Evolutionary conservation across 2,113 vertebrate genomes (phyloP), one percentile per base, ranked within the genome.

Genomic region (Lontra canadensis): DNA sequence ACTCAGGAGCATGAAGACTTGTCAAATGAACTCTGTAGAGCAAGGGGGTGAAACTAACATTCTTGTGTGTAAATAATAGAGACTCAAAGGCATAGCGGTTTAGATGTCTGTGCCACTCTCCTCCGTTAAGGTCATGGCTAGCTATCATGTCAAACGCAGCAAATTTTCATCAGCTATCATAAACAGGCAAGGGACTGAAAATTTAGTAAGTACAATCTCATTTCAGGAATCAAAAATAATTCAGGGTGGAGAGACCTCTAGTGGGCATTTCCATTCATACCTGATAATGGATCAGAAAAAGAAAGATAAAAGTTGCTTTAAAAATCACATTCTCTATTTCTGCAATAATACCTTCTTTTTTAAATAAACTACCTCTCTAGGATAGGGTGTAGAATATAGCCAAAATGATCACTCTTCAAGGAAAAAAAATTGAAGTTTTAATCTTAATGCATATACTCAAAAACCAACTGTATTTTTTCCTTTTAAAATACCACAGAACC

Each of bases 241-340:
- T 88, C 97, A 57, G 94, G 55, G 44, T 93, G 80, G 84, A 96
- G 96, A 47, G 93, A 55, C 97, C 95, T 97, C 98, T 98, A 93
- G 96, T 97, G 97, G 97, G 0, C 39, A 26, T 49, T 17, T 88
- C 18, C 9, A 14, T 31, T 18, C 23, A 21, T 44, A 63, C 90
- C 85, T 12, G 17, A 59, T 31, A 55, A 34, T 9, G 76, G 21
- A 65, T 59, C 2, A 39, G 26, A 29, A 39, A 52, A 44, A 52
- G 80, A 89, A 7, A n/a, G 4, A 15, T 2, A 34, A 59, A 61
- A 31, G 31, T 67, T 81, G 49, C 21, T 74, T 47, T 47, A 83
- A 73, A 97, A 88, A 82, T 39, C 17, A 11, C 18, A 44, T 74
- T 88, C 39, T 47, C 0, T 47, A 12, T 65, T 49, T 88, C n/a